Percentiles rank a stretch among this genome's conserved stretches.
These are phyloP conservation scores for Drosophila paulistorum DNA, from an alignment of 1,140 invertebrate species.

Conservation along the genomic window DNA sequence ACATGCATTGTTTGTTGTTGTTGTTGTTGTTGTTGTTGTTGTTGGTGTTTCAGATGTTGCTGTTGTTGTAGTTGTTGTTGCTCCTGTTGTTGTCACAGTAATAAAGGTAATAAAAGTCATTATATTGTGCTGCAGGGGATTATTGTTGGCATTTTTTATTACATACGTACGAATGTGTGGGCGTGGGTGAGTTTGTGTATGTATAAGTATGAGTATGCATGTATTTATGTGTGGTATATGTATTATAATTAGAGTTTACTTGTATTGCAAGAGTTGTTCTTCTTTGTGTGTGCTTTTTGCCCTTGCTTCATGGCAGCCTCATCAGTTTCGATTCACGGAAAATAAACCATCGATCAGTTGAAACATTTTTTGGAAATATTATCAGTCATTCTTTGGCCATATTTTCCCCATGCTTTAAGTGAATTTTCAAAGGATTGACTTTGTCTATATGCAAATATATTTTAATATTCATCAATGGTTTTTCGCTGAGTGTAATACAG, in stretches of 20 bases:
- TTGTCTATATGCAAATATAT: too few species aligned
- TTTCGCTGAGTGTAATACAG: constrained; percentile 13
- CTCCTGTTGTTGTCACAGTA: constrained; percentile 60
- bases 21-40: constrained; percentile 21
- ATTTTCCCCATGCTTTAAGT: too few species aligned
- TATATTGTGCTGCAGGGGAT: constrained; percentile 74
- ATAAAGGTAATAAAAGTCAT: constrained; percentile 80
- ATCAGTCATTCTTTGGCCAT: too few species aligned
- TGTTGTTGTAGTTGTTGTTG: constrained; percentile 11
- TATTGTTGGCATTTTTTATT: constrained; percentile 68
- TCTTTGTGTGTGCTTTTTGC: constrained; percentile 33
- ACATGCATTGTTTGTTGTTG: constrained; percentile 13
- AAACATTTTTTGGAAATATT: too few species aligned
- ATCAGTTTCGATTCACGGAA: constrained; percentile 53
- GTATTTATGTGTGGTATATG: constrained; percentile 7
- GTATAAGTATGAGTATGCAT: constrained; percentile 22
- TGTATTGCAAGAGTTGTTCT: background rate
- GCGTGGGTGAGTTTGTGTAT: background rate
- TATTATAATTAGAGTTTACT: constrained; percentile 7
- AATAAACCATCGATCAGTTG: too few species aligned
- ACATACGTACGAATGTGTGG: constrained; percentile 48
- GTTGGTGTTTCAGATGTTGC: constrained; percentile 6
- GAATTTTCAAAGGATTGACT: too few species aligned
- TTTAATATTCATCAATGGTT: too few species aligned
- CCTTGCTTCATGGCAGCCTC: constrained; percentile 32